Base-by-base conservation (phyloP, 2,113 vertebrate species). In the Nannobrachium achirus region DNA sequence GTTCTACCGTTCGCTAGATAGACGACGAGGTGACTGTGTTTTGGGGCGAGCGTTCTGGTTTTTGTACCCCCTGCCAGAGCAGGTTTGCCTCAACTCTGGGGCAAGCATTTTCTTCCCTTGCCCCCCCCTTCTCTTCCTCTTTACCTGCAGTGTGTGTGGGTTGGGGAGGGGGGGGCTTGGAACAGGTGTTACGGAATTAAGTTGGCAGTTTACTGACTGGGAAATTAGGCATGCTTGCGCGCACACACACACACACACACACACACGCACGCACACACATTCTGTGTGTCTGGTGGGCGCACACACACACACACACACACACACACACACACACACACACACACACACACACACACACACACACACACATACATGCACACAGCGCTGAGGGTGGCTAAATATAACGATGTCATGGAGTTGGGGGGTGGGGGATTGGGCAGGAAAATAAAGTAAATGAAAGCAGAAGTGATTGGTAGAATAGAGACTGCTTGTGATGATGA, bases 141-240 rank as follows among this genome's bases (percentile, higher is more conserved):
- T 20, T 46, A 50, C 15, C 40, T 16, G 19, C 14, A 59, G 20
- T 25, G 20, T 25, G 20, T 25, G 20, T 1, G 20, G 20, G 20
- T 1, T 1, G 20, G 20, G 20, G 20, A 4, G 20, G 20, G 1
- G 1, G 20, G 53, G 66, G 71, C 51, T 18, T 38, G 45, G 76
- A 86, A 81, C 84, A 86, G 81, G 86, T 86, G 88, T 79, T 76
- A 66, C 50, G 71, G 66, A 79, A 75, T 63, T 38, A 81, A 66
- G 69, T 61, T 72, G 76, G 78, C 69, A 61, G 58, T 55, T 42
- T 62, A 50, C 77, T 75, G 72, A 81, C 69, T 59, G 16, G 66
- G 67, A 82, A 89, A 87, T 78, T 63, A 77, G 84, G 87, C 57
- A 16, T 16, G 15, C 40, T 19, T 15, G 10, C 39, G 16, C 44